Base-by-base conservation (phyloP, 1,140 invertebrate species). In the Leptinotarsa lineolata region DNA sequence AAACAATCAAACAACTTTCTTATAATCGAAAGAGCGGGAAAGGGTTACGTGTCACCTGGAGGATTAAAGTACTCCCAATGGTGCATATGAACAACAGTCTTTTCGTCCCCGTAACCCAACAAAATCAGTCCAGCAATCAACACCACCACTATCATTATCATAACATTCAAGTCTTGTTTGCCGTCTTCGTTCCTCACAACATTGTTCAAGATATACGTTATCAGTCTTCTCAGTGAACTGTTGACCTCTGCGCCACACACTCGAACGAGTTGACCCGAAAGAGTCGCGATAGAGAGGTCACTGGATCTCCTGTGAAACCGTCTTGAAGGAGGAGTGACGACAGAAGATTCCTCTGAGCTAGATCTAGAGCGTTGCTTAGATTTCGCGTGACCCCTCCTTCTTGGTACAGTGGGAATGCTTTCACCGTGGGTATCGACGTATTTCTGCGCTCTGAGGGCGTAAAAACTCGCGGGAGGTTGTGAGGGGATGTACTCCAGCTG, bases 21-120 rank as follows among this genome's bases (percentile, higher is more conserved):
- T 54, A n/a, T n/a, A 54, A 54, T 18, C 48, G 2, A 54, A 54
- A 54, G 15, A 54, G 1, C 6, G n/a, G 6, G n/a, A 3, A 54
- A 2, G 48, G 48, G n/a, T 79, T 79, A 84, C 54, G 82, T 74
- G 75, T 86, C 87, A 74, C 79, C 87, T 72, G 91, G 92, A 21
- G 92, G 92, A 86, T 92, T 93, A 78, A 92, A 94, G 81, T 91
- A 95, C 82, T 95, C 93, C 93, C 93, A 95, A 70, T 90, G 89
- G 73, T 91, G 90, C 80, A 93, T 91, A 83, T 94, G 91, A 73
- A 92, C 92, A 54, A 94, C 88, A 20, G 91, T 90, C 74, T 89
- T 88, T 44, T 91, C 89, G 59, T 89, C 89, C 72, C 89, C 89
- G 65, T 91, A 88, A n/a, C 90, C 90, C 22, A 92, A 84, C 83